Evolutionary conservation across 1,140 invertebrate genomes (phyloP).

Genomic region (Heliconius nattereri): DNA sequence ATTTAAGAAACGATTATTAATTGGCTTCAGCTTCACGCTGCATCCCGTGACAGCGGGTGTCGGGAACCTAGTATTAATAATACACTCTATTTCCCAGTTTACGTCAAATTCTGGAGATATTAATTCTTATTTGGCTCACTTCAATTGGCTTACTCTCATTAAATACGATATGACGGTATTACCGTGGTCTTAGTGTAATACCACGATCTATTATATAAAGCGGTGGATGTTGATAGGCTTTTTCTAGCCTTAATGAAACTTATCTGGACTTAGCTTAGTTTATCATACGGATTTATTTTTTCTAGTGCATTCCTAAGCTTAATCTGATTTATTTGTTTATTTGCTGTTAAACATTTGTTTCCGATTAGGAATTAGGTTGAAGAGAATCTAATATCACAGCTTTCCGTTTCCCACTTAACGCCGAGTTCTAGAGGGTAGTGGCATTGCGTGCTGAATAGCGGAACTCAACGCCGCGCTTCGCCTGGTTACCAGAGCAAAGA

Average conservation of each 20-base stretch:
- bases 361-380: too few species aligned
- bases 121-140: too few species aligned
- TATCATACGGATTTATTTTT: background rate
- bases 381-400: background rate
- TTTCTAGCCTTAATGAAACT: slow-evolving; percentile 5
- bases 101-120: too few species aligned
- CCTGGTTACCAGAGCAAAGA: background rate
- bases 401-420: background rate
- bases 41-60: too few species aligned
- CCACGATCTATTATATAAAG: slow-evolving; percentile 2
- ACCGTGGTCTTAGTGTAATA: background rate
- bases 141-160: too few species aligned
- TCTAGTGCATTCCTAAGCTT: background rate
- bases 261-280: background rate
- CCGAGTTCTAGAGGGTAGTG: background rate
- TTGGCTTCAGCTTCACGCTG: too few species aligned
- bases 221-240: background rate
- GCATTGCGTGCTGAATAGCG: background rate
- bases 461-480: background rate
- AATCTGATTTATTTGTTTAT: background rate
- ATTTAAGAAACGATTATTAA: too few species aligned
- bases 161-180: background rate
- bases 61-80: too few species aligned
- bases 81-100: too few species aligned
- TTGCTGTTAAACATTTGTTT: background rate